A percentile compares a stretch with the other conserved stretches of the same genome.
Evolutionary conservation across 2,888 invertebrate genomes (phyloP).

Genomic region (Schizotus pectinicornis): DNA sequence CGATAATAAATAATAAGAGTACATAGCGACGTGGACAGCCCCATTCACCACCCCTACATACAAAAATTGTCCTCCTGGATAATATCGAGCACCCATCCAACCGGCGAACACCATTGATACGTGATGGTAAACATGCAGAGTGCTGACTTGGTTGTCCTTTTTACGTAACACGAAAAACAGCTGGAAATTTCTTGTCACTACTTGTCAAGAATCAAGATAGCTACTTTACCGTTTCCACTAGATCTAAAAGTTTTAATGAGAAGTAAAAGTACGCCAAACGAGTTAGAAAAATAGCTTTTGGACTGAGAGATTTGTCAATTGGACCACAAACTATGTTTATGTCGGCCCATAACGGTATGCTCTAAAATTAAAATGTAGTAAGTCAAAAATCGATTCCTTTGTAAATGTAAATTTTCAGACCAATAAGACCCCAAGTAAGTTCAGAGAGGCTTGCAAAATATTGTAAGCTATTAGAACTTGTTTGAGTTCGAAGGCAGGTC

Average conservation of each 20-base stretch:
- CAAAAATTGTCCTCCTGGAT: slow-evolving; percentile 70
- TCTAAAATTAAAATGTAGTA: no score
- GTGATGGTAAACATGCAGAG: slow-evolving; percentile 83
- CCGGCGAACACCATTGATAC: slow-evolving; percentile 73
- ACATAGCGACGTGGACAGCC: slow-evolving; percentile 79
- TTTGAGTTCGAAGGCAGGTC: slow-evolving; percentile 23
- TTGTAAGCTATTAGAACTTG: slow-evolving; percentile 24
- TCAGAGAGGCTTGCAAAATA: slow-evolving; percentile 22
- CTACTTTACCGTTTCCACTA: slow-evolving; percentile 3
- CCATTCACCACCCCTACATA: slow-evolving; percentile 69
- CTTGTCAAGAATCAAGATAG: background rate
- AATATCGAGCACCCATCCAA: slow-evolving; percentile 66
- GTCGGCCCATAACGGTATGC: no score
- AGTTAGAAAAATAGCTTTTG: no score
- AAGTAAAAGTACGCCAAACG: no score
- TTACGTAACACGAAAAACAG: slow-evolving; percentile 67
- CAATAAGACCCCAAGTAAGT: slow-evolving; percentile 7
- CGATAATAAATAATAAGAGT: slow-evolving; percentile 76
- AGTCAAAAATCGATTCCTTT: background rate
- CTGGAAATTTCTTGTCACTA: slow-evolving; percentile 1
- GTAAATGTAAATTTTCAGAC: background rate
- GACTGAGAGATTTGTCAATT: no score
- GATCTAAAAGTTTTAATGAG: background rate
- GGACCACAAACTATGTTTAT: no score
- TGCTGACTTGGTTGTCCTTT: slow-evolving; percentile 77